phyloP scores from a whole-genome alignment of 2,888 invertebrate species.

The Leptura quadrifasciata region DNA sequence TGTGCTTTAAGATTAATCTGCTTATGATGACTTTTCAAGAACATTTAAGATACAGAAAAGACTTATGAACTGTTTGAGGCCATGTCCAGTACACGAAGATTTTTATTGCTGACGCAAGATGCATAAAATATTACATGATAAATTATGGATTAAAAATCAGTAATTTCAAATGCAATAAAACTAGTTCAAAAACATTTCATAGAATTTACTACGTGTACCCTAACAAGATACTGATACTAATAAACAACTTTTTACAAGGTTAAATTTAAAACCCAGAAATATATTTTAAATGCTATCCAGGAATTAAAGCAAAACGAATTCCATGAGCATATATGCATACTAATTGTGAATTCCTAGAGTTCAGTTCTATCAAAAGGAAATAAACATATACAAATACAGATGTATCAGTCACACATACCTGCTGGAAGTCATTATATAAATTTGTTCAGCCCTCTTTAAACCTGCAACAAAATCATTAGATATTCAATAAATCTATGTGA shows the following conservation, averaged over 20 bases:
- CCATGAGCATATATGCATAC: neutral
- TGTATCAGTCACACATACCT: conserved; percentile 15
- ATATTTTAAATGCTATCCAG: neutral
- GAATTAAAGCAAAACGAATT: neutral
- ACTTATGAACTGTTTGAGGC: too few relatives aligned
- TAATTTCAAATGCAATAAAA: too few relatives aligned
- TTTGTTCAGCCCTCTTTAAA: neutral
- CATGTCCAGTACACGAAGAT: too few relatives aligned
- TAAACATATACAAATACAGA: neutral
- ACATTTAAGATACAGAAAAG: too few relatives aligned
- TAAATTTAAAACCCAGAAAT: conserved; percentile 5
- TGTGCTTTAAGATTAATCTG: too few relatives aligned
- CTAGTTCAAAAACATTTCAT: too few relatives aligned
- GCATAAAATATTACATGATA: too few relatives aligned
- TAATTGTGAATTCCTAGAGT: neutral
- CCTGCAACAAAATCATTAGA: conserved; percentile 13
- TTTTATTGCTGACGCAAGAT: too few relatives aligned
- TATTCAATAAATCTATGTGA: neutral
- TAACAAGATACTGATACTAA: neutral
- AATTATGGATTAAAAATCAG: too few relatives aligned
- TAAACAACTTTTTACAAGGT: conserved; percentile 7
- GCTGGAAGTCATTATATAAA: conserved; percentile 29
- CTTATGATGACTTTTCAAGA: too few relatives aligned
- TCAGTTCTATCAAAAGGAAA: neutral
- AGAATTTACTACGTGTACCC: too few relatives aligned